These are phyloP conservation scores for Ischnura elegans DNA, from an alignment of 2,888 invertebrate species.

Conservation along the genomic window DNA sequence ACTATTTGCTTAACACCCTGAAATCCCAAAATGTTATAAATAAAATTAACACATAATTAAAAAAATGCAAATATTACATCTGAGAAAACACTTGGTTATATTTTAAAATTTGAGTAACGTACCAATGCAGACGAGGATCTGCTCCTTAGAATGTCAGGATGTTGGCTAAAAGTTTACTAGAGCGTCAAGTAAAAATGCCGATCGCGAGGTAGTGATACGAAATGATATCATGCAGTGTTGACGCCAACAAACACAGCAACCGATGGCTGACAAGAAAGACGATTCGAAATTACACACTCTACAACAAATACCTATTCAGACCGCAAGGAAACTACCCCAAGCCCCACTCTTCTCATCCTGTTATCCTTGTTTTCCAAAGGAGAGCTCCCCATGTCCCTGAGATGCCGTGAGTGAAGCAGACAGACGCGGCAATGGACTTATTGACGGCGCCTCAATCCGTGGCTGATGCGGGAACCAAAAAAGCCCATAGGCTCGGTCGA, in stretches of 20 bases:
- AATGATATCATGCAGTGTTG: not conserved
- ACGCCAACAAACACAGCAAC: not conserved
- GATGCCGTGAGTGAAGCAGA: not conserved
- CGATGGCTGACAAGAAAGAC: not conserved
- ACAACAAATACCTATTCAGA: not conserved
- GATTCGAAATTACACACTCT: not conserved
- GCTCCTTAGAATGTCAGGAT: no score
- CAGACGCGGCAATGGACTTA: not conserved
- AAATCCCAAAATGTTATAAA: no score
- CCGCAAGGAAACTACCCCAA: not conserved
- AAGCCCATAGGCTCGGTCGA: not conserved
- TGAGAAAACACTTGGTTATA: no score
- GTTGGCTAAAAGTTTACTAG: no score
- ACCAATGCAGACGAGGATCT: no score
- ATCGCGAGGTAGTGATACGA: no score
- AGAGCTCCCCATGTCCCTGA: not conserved
- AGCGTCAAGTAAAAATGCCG: no score
- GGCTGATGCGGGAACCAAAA: not conserved
- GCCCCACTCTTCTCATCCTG: not conserved
- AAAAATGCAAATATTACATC: no score
- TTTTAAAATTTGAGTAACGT: no score
- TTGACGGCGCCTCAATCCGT: not conserved
- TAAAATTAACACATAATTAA: no score
- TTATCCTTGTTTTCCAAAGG: not conserved
- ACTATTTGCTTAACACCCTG: no score